Evolutionary conservation across 1,140 invertebrate species (phyloP), one percentile per base, ranked within the genome.

Genomic region (Hylaeus volcanicus): DNA sequence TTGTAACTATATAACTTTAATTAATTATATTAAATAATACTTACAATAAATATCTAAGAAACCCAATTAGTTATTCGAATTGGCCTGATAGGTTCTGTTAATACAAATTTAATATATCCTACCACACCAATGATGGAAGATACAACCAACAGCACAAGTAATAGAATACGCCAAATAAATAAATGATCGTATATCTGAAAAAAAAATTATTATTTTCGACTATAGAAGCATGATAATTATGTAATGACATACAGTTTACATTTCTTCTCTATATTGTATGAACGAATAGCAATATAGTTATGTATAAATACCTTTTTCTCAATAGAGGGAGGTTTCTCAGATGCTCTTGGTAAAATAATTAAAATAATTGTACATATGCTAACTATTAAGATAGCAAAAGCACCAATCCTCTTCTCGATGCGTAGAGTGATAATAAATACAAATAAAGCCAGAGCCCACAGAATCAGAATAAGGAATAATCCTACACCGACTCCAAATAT

Each of bases 171-270:
- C 92, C 94, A 95, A 48, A 95, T 89, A 77, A 94, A 94, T n/a
- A 94, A 85, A 74, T 94, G 93, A 85, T 95, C 94, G 70, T 94
- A 94, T 37, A 93, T 91, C 95, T 95, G 88, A 66, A 94, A 95
- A 89, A 83, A 87, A 60, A n/a, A 56, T 56, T 26, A 43, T 55
- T 5, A 12, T 26, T 63, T 63, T 15, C 1, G 14, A 1, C 39
- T 56, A 2, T 55, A 43, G 43, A 37, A 73, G 14, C 6, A 55
- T 8, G 12, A 12, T 14, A 1, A 60, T 64, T 15, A 39, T 5
- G 26, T 11, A 70, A 15, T 3, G 58, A 37, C 14, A 3, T 55
- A 55, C 9, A 12, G n/a, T 58, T 58, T n/a, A n/a, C 37, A 60
- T 60, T 60, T 5, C 37, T 60, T 60, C 5, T 51, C 6, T 60